Evolutionary conservation across 2,113 vertebrate genomes (phyloP).

Genomic region (Suricata suricatta): DNA sequence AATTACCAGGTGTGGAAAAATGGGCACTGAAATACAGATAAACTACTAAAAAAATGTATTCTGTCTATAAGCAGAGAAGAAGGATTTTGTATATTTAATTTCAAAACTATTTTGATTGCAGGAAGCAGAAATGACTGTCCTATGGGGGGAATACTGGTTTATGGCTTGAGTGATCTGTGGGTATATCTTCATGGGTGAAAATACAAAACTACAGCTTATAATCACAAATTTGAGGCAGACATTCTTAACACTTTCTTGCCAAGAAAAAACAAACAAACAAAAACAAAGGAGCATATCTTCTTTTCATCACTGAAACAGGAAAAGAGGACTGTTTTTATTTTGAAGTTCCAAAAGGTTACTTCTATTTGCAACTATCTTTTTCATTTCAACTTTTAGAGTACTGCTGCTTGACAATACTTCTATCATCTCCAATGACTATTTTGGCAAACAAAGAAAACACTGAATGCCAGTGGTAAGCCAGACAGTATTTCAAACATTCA

Average conservation of each 20-base stretch:
- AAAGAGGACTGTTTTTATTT: background rate
- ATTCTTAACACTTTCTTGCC: background rate
- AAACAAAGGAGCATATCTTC: background rate
- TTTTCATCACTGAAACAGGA: background rate
- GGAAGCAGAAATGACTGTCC: background rate
- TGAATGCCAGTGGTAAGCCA: background rate
- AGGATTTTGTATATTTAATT: background rate
- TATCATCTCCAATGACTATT: background rate
- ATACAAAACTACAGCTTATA: background rate
- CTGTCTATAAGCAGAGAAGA: background rate
- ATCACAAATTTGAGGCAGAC: background rate
- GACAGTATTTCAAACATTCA: background rate
- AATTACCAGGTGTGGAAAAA: background rate
- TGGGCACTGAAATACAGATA: background rate
- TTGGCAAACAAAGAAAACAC: background rate
- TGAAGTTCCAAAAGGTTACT: background rate
- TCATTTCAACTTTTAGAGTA: background rate
- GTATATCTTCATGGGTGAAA: background rate
- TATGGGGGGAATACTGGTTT: background rate
- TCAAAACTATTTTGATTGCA: background rate
- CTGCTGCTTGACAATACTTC: background rate
- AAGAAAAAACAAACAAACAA: background rate
- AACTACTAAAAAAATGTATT: background rate
- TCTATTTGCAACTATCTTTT: background rate
- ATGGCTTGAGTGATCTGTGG: background rate